Evolutionary conservation across 1,140 invertebrate genomes (phyloP).

Genomic region (Eriocheir sinensis): DNA sequence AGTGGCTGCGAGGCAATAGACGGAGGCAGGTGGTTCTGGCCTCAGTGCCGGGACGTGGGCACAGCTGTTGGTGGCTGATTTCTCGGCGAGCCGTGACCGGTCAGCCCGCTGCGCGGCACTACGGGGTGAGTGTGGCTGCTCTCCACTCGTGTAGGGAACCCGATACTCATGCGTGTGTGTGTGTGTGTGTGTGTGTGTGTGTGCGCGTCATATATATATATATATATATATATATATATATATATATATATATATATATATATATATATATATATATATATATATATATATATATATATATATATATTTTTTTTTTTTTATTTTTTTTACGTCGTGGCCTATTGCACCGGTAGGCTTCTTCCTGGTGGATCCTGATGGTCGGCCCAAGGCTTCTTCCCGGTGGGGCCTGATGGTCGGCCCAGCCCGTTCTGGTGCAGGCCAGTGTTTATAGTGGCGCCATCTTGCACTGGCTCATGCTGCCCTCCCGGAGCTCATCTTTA

Average conservation of each 20-base stretch:
- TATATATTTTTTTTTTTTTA: too few relatives aligned
- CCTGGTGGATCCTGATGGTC: too few relatives aligned
- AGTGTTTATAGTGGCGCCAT: too few relatives aligned
- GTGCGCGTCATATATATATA: background rate
- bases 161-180: background rate
- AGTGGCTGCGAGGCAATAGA: background rate
- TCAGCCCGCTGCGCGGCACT: too few relatives aligned
- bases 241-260: constrained; percentile 33
- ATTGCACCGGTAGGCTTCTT: too few relatives aligned
- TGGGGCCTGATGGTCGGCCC: too few relatives aligned
- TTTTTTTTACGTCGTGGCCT: too few relatives aligned
- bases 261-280: constrained; percentile 2
- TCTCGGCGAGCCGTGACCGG: background rate
- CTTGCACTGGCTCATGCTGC: too few relatives aligned
- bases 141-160: too few relatives aligned
- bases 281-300: background rate
- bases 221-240: background rate
- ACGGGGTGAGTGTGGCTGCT: background rate
- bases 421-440: too few relatives aligned
- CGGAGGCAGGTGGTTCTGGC: background rate
- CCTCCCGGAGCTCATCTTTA: too few relatives aligned
- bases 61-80: background rate
- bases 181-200: constrained; percentile 34
- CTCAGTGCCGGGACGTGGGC: background rate
- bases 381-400: too few relatives aligned